Percentiles rank a stretch among this genome's conserved stretches.
These are phyloP conservation scores for Dryobates pubescens DNA, from an alignment of 2,797 vertebrate genomes.

Conservation along the genomic window DNA sequence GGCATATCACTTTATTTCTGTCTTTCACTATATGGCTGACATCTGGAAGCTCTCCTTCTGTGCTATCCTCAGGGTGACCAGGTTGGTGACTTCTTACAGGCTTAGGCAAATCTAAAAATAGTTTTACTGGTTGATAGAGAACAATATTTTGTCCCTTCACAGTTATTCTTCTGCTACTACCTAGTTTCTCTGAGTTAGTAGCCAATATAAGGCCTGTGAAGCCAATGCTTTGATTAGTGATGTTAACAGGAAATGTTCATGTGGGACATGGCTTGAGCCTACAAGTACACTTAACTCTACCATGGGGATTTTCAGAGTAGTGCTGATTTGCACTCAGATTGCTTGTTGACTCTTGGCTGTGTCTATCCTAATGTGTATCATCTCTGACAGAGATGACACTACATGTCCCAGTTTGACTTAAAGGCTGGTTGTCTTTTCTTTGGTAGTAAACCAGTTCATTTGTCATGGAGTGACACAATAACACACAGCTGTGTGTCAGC, in stretches of 20 bases:
- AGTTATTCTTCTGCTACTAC: background rate
- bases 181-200: background rate
- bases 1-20: conserved; percentile 26
- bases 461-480: background rate
- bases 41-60: conserved; percentile 38
- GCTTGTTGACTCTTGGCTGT: background rate
- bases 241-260: background rate
- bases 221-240: background rate
- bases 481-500: background rate
- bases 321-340: conserved; percentile 15
- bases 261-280: background rate
- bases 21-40: conserved; percentile 40
- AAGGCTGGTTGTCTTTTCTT: background rate
- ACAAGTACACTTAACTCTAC: background rate
- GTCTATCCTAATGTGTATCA: background rate
- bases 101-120: conserved; percentile 35
- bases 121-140: background rate
- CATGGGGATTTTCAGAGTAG: background rate
- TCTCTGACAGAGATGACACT: conserved; percentile 8
- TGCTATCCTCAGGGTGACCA: background rate
- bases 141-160: background rate
- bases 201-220: background rate
- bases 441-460: background rate
- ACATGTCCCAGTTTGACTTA: background rate
- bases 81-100: conserved; percentile 29